phyloP scores from a whole-genome alignment of 2,797 vertebrate genomes.

The Octomys mimax region DNA sequence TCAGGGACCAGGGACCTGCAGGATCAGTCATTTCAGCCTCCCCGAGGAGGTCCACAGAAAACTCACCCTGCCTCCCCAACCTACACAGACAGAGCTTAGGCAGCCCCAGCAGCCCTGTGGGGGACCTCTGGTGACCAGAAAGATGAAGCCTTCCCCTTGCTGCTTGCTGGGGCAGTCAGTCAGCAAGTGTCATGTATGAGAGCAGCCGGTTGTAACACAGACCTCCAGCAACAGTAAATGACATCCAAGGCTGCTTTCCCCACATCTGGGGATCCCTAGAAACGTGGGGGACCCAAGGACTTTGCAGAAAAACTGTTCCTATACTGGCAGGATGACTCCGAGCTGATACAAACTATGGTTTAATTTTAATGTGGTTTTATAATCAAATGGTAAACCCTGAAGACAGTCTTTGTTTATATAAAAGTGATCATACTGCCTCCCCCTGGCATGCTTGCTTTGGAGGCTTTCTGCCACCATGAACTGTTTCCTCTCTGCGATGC shows the following conservation, averaged over 20 bases:
- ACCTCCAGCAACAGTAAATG: background rate
- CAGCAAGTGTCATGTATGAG: background rate
- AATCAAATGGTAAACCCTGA: background rate
- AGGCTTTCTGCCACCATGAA: background rate
- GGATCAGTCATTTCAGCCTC: background rate
- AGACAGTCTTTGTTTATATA: background rate
- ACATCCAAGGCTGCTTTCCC: background rate
- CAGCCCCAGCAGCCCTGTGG: background rate
- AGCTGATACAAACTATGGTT: background rate
- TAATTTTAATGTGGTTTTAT: constrained; percentile 27
- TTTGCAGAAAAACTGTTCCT: constrained; percentile 8
- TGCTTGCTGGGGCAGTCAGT: background rate
- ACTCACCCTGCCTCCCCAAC: background rate
- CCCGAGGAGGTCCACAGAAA: background rate
- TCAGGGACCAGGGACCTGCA: background rate
- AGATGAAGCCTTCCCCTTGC: background rate
- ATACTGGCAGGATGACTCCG: background rate
- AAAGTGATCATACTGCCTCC: background rate
- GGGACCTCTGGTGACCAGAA: background rate
- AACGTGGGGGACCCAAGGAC: background rate
- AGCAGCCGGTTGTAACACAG: background rate
- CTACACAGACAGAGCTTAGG: background rate
- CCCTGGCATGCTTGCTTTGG: background rate
- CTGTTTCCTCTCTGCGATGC: background rate
- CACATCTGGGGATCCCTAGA: background rate